Evolutionary conservation across 2,888 invertebrate species (phyloP).

Genomic region (Plagodis dolabraria): DNA sequence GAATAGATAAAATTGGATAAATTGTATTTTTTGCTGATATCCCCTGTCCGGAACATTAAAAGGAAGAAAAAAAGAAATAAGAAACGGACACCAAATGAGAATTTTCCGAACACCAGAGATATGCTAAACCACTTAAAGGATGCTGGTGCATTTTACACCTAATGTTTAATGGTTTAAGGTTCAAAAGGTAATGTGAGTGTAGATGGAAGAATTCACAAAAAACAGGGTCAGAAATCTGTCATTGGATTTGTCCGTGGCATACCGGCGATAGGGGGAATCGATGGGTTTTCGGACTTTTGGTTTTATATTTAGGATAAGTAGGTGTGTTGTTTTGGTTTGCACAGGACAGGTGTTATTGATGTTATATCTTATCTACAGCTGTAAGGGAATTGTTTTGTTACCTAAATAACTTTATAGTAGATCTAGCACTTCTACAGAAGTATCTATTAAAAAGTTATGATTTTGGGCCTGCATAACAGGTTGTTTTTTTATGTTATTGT

Average conservation of each 20-base stretch:
- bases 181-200: constrained; percentile 5
- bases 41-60: constrained; percentile 40
- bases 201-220: constrained; percentile 33
- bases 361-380: too few relatives aligned
- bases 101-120: constrained; percentile 51
- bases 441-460: too few relatives aligned
- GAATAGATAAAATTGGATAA: too few relatives aligned
- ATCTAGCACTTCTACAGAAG: too few relatives aligned
- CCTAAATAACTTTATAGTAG: too few relatives aligned
- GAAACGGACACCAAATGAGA: constrained; percentile 45
- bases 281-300: constrained; percentile 38
- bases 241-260: constrained; percentile 54
- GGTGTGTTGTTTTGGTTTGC: constrained; percentile 5
- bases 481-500: too few relatives aligned
- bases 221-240: constrained; percentile 51
- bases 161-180: constrained; percentile 21
- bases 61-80: constrained; percentile 34
- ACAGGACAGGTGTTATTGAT: neutral
- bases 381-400: too few relatives aligned
- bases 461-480: too few relatives aligned
- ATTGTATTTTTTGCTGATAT: constrained; percentile 5
- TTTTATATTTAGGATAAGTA: constrained; percentile 19
- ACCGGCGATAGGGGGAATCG: constrained; percentile 44
- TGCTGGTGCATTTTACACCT: constrained; percentile 28
- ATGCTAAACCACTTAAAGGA: constrained; percentile 27